Conservation (phyloP, 2,113 vertebrate species). For the Pagrus major region DNA sequence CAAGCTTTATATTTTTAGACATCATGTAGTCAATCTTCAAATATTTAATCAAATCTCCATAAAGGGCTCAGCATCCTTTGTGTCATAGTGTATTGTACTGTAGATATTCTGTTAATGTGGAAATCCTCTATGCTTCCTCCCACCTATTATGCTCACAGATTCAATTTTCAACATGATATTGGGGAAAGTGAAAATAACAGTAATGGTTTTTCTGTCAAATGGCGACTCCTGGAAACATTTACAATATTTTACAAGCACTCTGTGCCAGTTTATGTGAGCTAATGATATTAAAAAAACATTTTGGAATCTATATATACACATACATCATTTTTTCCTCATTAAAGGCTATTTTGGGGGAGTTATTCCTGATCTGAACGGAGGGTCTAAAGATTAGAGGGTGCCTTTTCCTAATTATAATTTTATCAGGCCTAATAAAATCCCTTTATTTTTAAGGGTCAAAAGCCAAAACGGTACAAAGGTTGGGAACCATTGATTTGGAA, state of each 20-base stretch:
- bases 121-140: neutral
- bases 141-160: neutral
- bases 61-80: neutral
- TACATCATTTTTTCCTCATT: no score
- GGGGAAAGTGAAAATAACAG: neutral
- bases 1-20: slow-evolving; percentile 8
- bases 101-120: neutral
- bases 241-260: neutral
- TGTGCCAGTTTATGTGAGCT: neutral
- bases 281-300: neutral
- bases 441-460: no score
- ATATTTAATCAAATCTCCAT: no score
- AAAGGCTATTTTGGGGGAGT: no score
- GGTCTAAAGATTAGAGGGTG: no score
- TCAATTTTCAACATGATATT: neutral
- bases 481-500: no score
- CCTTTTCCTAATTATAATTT: no score
- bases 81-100: neutral
- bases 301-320: no score
- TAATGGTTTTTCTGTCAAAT: neutral
- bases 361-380: no score
- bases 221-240: neutral
- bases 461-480: no score
- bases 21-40: neutral
- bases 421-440: no score